Evolutionary conservation across 2,888 invertebrate species (phyloP).

Genomic region (Notocelia uddmanniana): DNA sequence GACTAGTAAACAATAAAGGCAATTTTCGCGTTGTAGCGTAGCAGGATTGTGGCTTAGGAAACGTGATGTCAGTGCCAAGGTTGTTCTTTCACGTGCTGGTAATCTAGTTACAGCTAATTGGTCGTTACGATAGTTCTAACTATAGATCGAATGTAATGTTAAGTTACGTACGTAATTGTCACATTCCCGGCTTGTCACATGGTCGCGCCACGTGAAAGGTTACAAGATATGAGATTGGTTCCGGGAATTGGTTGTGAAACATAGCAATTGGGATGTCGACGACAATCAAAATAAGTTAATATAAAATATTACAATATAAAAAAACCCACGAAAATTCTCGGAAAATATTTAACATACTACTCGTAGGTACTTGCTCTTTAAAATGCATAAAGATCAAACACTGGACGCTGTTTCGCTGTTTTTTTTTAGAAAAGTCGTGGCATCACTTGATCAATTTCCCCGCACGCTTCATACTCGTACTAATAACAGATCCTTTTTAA

Average conservation of each 20-base stretch:
- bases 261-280: too few species aligned
- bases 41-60: constrained; percentile 24
- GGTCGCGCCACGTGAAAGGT: background rate
- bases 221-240: background rate
- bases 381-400: too few species aligned
- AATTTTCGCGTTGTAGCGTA: constrained; percentile 27
- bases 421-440: too few species aligned
- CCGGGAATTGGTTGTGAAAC: background rate
- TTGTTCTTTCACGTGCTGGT: constrained; percentile 36
- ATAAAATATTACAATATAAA: too few species aligned
- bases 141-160: background rate
- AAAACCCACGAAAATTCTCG: too few species aligned
- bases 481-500: too few species aligned
- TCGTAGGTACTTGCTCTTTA: too few species aligned
- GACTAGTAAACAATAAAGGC: constrained; percentile 31
- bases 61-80: constrained; percentile 44
- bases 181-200: constrained; percentile 11
- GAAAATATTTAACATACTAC: too few species aligned
- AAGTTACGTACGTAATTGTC: constrained; percentile 3
- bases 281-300: too few species aligned
- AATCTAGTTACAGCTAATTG: constrained; percentile 42
- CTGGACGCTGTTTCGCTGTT: too few species aligned
- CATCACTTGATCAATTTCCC: too few species aligned
- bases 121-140: constrained; percentile 27
- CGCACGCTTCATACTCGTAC: too few species aligned